A percentile compares a stretch with the other conserved stretches of the same genome.
These are phyloP conservation scores for Chunga burmeisteri DNA, from an alignment of 2,113 vertebrate genomes.

Conservation along the genomic window DNA sequence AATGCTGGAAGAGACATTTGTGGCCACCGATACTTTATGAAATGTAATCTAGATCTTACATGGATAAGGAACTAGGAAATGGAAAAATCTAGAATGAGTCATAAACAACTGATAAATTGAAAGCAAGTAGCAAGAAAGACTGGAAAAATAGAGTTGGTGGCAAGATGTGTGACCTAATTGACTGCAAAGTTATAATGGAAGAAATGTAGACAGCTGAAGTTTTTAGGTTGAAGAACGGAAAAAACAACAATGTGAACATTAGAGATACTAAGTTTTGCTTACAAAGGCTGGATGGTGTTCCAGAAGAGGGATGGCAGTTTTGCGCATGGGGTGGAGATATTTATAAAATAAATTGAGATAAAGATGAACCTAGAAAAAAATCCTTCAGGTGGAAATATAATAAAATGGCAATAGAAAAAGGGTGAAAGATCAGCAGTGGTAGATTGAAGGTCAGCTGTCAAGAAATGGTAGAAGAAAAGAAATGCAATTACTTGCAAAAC, in stretches of 20 bases:
- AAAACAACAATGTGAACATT: background rate
- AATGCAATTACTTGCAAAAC: background rate
- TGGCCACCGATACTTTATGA: background rate
- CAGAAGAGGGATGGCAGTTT: background rate
- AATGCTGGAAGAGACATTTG: background rate
- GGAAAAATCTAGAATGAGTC: background rate
- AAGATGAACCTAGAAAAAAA: background rate
- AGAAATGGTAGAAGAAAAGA: background rate
- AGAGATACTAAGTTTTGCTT: background rate
- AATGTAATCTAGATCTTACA: background rate
- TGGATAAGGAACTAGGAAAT: background rate
- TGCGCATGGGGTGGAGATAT: background rate
- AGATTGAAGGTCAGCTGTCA: background rate
- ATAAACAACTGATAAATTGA: background rate
- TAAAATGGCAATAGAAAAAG: background rate
- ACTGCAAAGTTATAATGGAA: background rate
- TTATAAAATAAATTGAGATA: background rate
- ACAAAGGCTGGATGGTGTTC: background rate
- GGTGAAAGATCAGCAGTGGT: background rate
- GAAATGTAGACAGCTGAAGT: background rate
- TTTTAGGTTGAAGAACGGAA: background rate
- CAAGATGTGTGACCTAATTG: background rate
- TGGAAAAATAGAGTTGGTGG: background rate
- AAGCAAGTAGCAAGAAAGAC: background rate
- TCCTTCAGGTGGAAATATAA: background rate